Conservation (phyloP, 2,797 vertebrate genomes). For the Sebastes kiyomatsui region DNA sequence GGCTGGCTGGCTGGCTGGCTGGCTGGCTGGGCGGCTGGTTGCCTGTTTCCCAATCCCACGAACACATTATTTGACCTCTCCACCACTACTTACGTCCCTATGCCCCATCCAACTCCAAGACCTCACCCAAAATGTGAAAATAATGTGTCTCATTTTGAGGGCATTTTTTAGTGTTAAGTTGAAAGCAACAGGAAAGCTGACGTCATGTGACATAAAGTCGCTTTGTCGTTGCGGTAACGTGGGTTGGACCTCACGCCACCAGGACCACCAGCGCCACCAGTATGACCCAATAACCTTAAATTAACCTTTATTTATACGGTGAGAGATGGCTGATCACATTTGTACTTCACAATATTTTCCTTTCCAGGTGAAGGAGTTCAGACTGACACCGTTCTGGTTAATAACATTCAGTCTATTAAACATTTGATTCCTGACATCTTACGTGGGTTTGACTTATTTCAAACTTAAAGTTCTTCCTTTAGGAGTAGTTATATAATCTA, state of each 20-base stretch:
- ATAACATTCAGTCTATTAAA: not conserved
- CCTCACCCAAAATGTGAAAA: slow-evolving; percentile 19
- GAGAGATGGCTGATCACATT: not conserved
- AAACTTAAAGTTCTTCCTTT: not conserved
- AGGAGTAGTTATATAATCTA: not conserved
- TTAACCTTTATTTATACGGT: not conserved
- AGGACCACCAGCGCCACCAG: not conserved
- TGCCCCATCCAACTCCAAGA: not conserved
- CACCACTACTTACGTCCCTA: slow-evolving; percentile 9
- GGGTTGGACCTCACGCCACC: not conserved
- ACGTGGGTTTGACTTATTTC: not conserved
- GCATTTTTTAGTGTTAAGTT: not conserved
- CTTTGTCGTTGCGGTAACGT: not conserved
- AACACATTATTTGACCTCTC: slow-evolving; percentile 73
- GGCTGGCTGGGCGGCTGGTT: slow-evolving; percentile 41
- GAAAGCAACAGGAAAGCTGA: slow-evolving; percentile 1
- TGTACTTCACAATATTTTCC: not conserved
- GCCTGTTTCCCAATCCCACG: slow-evolving; percentile 70
- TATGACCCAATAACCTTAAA: not conserved
- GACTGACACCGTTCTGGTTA: not conserved
- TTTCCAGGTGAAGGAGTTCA: not conserved
- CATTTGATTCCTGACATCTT: not conserved
- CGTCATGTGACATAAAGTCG: not conserved
- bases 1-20: slow-evolving; percentile 25
- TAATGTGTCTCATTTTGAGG: not conserved